A percentile compares a stretch with the other conserved stretches of the same genome.
phyloP scores from a whole-genome alignment of 1,140 invertebrate genomes.

The Plodia interpunctella region DNA sequence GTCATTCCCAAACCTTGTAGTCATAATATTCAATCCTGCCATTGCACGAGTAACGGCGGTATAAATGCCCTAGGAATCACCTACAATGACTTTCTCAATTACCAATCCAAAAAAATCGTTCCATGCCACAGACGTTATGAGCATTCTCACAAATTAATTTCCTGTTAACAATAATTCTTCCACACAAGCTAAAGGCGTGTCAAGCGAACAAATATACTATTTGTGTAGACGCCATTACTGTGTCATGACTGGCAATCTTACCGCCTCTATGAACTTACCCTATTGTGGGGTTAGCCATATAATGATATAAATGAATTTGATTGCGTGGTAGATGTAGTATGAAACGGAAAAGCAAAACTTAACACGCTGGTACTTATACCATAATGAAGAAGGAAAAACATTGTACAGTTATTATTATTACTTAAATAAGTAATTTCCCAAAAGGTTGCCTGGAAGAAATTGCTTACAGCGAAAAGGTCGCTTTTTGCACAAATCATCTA shows the following conservation, averaged over 20 bases:
- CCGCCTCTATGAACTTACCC: not conserved
- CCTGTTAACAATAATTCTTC: not conserved
- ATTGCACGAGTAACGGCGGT: too few species aligned
- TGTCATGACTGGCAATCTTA: conserved; percentile 1
- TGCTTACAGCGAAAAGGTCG: too few species aligned
- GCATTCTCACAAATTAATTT: not conserved
- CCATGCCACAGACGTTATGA: not conserved
- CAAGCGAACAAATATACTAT: not conserved
- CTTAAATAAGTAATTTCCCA: too few species aligned
- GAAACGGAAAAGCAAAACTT: too few species aligned
- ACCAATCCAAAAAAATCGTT: not conserved
- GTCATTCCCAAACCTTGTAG: too few species aligned
- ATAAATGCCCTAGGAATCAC: too few species aligned
- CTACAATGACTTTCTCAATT: not conserved
- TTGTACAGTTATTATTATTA: too few species aligned
- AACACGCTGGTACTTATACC: not conserved
- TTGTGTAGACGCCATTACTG: not conserved
- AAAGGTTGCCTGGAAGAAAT: too few species aligned
- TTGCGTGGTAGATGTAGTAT: not conserved
- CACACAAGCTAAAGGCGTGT: not conserved
- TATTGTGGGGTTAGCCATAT: not conserved
- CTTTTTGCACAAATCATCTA: too few species aligned
- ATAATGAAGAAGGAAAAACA: not conserved
- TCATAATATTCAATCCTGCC: too few species aligned
- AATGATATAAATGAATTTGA: not conserved